Percentiles rank a stretch among this genome's conserved stretches.
Conservation (phyloP, 2,797 vertebrate genomes). For the Tenualosa ilisha region DNA sequence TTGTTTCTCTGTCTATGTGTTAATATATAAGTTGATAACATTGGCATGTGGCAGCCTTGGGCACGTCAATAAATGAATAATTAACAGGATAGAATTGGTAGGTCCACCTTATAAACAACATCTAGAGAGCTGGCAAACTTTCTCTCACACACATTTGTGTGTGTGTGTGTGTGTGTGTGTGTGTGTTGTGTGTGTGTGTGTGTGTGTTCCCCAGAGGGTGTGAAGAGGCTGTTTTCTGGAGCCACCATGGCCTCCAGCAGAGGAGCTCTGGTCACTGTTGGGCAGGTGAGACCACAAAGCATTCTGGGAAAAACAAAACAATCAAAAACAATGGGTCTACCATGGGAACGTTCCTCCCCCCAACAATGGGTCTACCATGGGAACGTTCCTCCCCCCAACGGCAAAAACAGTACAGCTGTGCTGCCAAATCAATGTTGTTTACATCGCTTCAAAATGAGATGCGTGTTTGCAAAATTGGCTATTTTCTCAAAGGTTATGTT, state of each 20-base stretch:
- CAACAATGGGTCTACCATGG: not conserved
- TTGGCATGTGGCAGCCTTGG: not conserved
- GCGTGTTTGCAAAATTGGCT: not conserved
- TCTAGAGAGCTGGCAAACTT: no score
- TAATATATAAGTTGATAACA: no score
- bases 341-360: not conserved
- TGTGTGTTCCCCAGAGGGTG: conserved; percentile 78
- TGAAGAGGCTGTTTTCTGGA: conserved; percentile 87
- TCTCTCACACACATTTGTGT: not conserved
- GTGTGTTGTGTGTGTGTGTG: conserved; percentile 3
- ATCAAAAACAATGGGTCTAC: not conserved
- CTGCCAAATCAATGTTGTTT: not conserved
- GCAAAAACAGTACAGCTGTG: not conserved
- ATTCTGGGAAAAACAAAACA: not conserved
- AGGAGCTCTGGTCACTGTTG: conserved; percentile 86
- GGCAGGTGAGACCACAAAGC: conserved; percentile 49
- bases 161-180: conserved; percentile 12
- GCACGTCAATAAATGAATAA: not conserved
- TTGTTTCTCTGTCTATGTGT: no score
- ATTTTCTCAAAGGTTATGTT: not conserved
- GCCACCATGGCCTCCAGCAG: conserved; percentile 90
- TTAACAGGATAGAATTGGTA: no score
- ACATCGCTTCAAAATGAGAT: not conserved
- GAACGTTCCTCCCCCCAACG: not conserved
- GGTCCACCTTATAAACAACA: no score